Conservation (phyloP, 2,797 vertebrate genomes). For the Amphiprion clarkii region DNA sequence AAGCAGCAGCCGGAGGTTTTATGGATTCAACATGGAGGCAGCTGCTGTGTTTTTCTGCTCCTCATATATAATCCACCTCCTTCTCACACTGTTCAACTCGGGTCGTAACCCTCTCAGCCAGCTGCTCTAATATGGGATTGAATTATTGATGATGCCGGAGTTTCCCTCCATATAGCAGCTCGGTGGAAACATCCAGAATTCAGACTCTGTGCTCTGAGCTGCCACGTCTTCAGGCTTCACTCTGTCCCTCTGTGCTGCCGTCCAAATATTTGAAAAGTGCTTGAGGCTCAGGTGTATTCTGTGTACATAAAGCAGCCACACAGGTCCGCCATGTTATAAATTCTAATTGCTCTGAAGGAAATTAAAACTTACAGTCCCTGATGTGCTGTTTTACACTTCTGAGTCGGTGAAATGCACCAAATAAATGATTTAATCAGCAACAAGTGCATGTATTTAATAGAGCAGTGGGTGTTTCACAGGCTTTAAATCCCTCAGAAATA, state of each 20-base stretch:
- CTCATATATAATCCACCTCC: slow-evolving; percentile 23
- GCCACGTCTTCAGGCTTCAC: not conserved
- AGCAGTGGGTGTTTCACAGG: not conserved
- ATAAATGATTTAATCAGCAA: not conserved
- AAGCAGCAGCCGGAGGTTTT: no score
- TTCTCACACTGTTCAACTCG: not conserved
- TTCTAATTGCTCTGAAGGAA: slow-evolving; percentile 14
- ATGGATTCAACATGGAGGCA: no score
- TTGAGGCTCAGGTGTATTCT: no score
- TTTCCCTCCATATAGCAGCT: slow-evolving; percentile 9
- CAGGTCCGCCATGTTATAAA: not conserved
- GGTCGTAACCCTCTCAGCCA: not conserved
- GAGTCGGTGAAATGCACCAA: no score
- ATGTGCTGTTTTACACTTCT: no score
- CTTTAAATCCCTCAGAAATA: not conserved
- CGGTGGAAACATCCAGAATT: not conserved
- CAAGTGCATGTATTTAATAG: not conserved
- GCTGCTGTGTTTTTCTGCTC: no score
- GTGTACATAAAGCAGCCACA: no score
- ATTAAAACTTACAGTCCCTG: no score
- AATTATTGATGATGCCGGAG: slow-evolving; percentile 44
- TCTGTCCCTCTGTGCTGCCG: no score
- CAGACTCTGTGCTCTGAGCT: not conserved
- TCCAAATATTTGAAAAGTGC: no score
- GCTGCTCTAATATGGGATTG: slow-evolving; percentile 20